A percentile compares a stretch with the other conserved stretches of the same genome.
phyloP scores from a whole-genome alignment of 2,888 invertebrate species.

The Dorcus hopei region DNA sequence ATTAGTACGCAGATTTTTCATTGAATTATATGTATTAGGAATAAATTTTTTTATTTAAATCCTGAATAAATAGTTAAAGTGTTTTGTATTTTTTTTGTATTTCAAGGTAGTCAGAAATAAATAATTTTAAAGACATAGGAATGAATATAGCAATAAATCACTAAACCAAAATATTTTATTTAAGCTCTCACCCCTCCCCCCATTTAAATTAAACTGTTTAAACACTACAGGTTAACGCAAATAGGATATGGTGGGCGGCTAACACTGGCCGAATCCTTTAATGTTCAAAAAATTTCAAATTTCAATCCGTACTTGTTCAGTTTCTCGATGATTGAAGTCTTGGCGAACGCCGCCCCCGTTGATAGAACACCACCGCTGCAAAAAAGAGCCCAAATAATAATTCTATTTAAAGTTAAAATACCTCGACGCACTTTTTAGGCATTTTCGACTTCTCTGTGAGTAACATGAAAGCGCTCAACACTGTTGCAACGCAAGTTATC shows the following conservation, averaged over 20 bases:
- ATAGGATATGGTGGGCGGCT: background rate
- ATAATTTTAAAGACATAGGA: too few relatives aligned
- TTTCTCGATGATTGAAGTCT: conserved; percentile 74
- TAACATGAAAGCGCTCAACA: conserved; percentile 71
- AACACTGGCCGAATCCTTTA: background rate
- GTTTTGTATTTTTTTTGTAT: too few relatives aligned
- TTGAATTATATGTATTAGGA: too few relatives aligned
- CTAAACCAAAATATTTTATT: too few relatives aligned
- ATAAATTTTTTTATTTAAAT: too few relatives aligned
- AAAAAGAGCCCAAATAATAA: conserved; percentile 32
- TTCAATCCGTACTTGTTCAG: conserved; percentile 70
- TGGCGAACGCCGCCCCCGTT: conserved; percentile 80
- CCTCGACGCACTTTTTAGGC: conserved; percentile 62
- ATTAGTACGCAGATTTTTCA: too few relatives aligned
- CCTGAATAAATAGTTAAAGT: too few relatives aligned
- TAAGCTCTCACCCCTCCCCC: too few relatives aligned
- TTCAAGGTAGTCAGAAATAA: too few relatives aligned
- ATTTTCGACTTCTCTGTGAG: conserved; percentile 72
- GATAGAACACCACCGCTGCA: conserved; percentile 82
- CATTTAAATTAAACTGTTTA: too few relatives aligned
- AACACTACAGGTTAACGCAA: background rate
- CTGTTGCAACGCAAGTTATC: conserved; percentile 69
- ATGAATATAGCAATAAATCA: too few relatives aligned
- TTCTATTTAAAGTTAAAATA: background rate
- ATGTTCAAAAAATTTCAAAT: conserved; percentile 56